Evolutionary conservation across 2,797 vertebrate species (phyloP).

Genomic region (Glyptemys insculpta): DNA sequence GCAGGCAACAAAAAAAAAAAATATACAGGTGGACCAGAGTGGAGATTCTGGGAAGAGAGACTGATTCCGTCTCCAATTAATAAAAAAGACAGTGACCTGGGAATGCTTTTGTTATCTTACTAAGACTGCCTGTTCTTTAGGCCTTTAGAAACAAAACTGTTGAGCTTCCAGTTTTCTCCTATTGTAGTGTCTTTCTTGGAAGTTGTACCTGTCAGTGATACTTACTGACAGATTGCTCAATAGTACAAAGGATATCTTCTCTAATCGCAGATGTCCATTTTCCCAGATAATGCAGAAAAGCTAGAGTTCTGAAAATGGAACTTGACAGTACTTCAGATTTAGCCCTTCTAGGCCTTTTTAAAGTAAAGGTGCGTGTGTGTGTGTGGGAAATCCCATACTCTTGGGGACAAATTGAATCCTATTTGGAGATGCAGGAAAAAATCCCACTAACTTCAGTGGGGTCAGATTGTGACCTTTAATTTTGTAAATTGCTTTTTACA

Average conservation of each 20-base stretch:
- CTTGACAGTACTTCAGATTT: background rate
- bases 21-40: background rate
- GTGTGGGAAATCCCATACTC: background rate
- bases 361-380: background rate
- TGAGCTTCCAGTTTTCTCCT: background rate
- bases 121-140: background rate
- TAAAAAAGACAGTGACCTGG: background rate
- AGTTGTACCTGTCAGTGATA: background rate
- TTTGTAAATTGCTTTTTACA: background rate
- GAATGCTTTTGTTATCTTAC: background rate
- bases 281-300: background rate
- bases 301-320: background rate
- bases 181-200: background rate
- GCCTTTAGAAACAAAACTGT: background rate
- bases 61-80: background rate
- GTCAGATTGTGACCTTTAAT: background rate
- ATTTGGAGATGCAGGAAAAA: background rate
- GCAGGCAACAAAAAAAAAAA: fast-evolving
- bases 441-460: background rate
- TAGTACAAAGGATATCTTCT: background rate
- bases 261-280: background rate
- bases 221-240: background rate
- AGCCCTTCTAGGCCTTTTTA: background rate
- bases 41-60: background rate
- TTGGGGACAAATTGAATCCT: background rate